phyloP scores from a whole-genome alignment of 2,888 invertebrate species.

The Plemyria rubiginata region DNA sequence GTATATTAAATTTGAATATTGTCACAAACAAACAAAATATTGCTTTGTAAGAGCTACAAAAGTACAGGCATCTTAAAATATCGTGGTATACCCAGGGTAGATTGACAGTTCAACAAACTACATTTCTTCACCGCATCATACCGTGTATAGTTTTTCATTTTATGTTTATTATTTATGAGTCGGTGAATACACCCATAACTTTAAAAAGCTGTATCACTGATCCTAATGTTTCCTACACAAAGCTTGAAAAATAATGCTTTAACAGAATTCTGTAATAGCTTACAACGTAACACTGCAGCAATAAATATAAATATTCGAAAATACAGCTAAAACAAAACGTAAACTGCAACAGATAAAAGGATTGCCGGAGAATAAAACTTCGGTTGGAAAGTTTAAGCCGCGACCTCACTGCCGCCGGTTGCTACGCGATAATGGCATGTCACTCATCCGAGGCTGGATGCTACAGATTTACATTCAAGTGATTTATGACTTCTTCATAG shows the following conservation, averaged over 20 bases:
- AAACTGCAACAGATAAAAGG: slow-evolving; percentile 53
- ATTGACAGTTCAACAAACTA: too few relatives aligned
- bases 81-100: too few relatives aligned
- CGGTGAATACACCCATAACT: neutral
- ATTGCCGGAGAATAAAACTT: slow-evolving; percentile 56
- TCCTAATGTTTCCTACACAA: slow-evolving; percentile 9
- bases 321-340: slow-evolving; percentile 35
- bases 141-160: neutral
- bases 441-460: slow-evolving; percentile 80
- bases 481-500: slow-evolving; percentile 84
- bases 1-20: too few relatives aligned
- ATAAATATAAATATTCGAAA: slow-evolving; percentile 41
- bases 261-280: slow-evolving; percentile 23
- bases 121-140: neutral
- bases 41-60: too few relatives aligned
- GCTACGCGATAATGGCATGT: slow-evolving; percentile 78
- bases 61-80: too few relatives aligned
- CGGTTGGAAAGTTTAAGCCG: slow-evolving; percentile 71
- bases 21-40: too few relatives aligned
- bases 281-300: slow-evolving; percentile 33
- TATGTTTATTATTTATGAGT: neutral
- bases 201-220: neutral
- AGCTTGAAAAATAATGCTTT: slow-evolving; percentile 17
- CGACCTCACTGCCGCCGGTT: slow-evolving; percentile 50
- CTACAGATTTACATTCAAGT: slow-evolving; percentile 83